Evolutionary conservation across 2,888 invertebrate genomes (phyloP), one percentile per base, ranked within the genome.

Genomic region (Trichopria drosophilae): DNA sequence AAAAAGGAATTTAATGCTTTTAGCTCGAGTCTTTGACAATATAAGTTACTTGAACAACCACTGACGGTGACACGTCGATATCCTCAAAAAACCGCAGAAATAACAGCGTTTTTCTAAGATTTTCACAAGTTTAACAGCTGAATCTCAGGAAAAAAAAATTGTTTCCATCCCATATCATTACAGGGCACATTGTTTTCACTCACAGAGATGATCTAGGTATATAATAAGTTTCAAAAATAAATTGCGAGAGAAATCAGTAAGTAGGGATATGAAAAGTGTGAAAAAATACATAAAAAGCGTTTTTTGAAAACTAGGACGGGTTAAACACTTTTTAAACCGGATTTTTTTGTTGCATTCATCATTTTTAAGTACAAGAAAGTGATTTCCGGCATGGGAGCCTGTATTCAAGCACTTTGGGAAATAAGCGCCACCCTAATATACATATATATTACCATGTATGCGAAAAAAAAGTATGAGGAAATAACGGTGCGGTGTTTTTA

Each of bases 321-420:
- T 26, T 26, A 40, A 26, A 13, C 7, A n/a, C 26, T 26, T 15
- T 18, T 15, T 26, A 9, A 10, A 18, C 9, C 10, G 26, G 26
- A 7, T 40, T 26, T 40, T 16, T n/a, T 13, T n/a, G 18, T 15
- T 24, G 15, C 16, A 16, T 40, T 40, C 40, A 5, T 40, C 4
- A 12, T 40, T 40, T 40, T 24, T 26, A 26, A 19, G 15, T 26
- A 13, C 12, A 40, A 40, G 10, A 9, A 13, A 26, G 10, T n/a
- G 13, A 26, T 39, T 37, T 37, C 6, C 10, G 37, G 20, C 2
- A 10, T 16, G 37, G 22, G 37, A 37, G 37, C 37, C 22, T 12
- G 37, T 19, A 37, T 37, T 22, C n/a, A 3, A 37, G 23, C 23
- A 37, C 5, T 37, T 37, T 37, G 23, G 37, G 23, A 37, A 37